phyloP scores from a whole-genome alignment of 2,797 vertebrate species.

The Bovichtus diacanthus region DNA sequence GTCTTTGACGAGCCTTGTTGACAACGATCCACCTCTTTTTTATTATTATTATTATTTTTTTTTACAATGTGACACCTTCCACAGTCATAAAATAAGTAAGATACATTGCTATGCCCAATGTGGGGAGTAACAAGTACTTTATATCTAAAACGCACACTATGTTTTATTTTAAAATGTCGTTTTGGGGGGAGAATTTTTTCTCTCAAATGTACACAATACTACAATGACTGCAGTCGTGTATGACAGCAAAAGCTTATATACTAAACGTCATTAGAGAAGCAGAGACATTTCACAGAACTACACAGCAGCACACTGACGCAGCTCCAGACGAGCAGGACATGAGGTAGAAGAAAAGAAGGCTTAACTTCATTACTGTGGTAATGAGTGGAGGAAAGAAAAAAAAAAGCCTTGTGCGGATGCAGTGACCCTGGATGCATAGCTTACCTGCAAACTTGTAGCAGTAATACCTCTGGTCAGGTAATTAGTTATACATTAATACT shows the following conservation, averaged over 20 bases:
- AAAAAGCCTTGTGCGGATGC: slow-evolving; percentile 70
- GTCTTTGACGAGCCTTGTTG: slow-evolving; percentile 63
- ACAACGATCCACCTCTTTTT: slow-evolving; percentile 62
- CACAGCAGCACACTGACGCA: slow-evolving; percentile 45
- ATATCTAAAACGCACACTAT: slow-evolving; percentile 11
- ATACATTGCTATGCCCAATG: slow-evolving; percentile 4
- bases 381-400: slow-evolving; percentile 69
- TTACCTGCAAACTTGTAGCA: slow-evolving; percentile 80
- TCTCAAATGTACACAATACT: neutral
- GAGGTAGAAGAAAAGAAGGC: slow-evolving; percentile 40
- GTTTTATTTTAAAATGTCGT: no score
- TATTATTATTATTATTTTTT: no score
- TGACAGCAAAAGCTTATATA: slow-evolving; percentile 18
- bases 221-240: slow-evolving; percentile 13
- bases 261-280: slow-evolving; percentile 37
- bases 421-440: slow-evolving; percentile 71
- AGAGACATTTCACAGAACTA: slow-evolving; percentile 47
- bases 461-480: slow-evolving; percentile 83
- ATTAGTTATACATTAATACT: slow-evolving; percentile 85
- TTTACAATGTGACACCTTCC: slow-evolving; percentile 46
- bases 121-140: slow-evolving; percentile 1
- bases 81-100: slow-evolving; percentile 34
- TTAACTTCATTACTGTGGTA: slow-evolving; percentile 80
- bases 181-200: neutral
- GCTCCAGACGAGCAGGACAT: slow-evolving; percentile 49